These are phyloP conservation scores for Oncorhynchus keta DNA, from an alignment of 2,113 vertebrate species.

Conservation along the genomic window DNA sequence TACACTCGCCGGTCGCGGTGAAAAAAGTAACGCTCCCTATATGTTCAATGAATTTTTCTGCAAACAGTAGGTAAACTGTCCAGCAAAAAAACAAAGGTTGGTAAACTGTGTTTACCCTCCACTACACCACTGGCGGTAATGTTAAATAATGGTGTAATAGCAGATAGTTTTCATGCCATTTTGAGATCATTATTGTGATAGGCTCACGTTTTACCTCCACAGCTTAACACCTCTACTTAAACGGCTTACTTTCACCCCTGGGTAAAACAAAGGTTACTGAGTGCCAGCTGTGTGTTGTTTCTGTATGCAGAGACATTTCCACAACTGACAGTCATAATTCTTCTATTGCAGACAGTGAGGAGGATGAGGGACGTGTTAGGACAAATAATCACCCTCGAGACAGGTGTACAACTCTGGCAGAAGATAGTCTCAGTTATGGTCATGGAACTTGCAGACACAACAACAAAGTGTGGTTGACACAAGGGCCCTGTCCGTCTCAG, in stretches of 20 bases:
- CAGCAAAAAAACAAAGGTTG: too few relatives aligned
- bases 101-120: too few relatives aligned
- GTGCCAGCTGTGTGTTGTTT: constrained; percentile 33
- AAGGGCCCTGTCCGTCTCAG: not conserved
- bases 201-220: too few relatives aligned
- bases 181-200: too few relatives aligned
- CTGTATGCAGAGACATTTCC: constrained; percentile 37
- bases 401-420: constrained; percentile 19
- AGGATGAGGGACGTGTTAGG: not conserved
- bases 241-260: not conserved
- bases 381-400: not conserved
- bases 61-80: too few relatives aligned
- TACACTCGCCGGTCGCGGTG: too few relatives aligned
- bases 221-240: too few relatives aligned
- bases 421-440: not conserved
- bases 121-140: too few relatives aligned
- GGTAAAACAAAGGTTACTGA: constrained; percentile 19
- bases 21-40: too few relatives aligned
- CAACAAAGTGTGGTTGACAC: not conserved
- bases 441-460: not conserved
- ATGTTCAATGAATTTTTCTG: too few relatives aligned
- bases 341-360: constrained; percentile 17
- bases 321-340: constrained; percentile 29
- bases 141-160: too few relatives aligned
- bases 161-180: too few relatives aligned